A percentile compares a stretch with the other conserved stretches of the same genome.
These are phyloP conservation scores for Heliornis fulica DNA, from an alignment of 2,113 vertebrate species.

Conservation along the genomic window DNA sequence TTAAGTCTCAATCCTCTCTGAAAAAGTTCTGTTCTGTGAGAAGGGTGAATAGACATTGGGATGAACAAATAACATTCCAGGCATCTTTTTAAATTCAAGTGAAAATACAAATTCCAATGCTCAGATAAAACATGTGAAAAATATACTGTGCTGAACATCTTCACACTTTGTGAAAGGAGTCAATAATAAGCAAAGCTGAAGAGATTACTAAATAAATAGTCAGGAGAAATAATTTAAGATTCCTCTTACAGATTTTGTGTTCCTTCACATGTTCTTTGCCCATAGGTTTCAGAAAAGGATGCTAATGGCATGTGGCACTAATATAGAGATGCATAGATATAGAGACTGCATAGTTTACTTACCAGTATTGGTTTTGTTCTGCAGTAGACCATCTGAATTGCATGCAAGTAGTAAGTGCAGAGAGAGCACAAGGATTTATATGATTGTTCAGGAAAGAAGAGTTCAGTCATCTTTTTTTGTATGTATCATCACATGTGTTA, in stretches of 20 bases:
- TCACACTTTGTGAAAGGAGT: neutral
- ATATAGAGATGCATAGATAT: too few relatives aligned
- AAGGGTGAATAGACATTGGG: neutral
- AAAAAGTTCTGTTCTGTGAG: neutral
- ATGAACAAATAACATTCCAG: neutral
- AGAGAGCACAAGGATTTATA: neutral
- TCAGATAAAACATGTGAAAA: neutral
- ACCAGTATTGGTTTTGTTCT: slow-evolving; percentile 1
- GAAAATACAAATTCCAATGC: neutral
- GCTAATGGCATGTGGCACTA: neutral
- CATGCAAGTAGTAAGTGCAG: slow-evolving; percentile 41
- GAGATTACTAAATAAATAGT: neutral
- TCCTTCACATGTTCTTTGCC: neutral
- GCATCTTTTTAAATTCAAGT: neutral
- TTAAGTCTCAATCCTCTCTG: neutral
- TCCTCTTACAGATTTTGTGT: neutral
- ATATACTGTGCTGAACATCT: neutral
- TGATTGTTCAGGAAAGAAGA: neutral
- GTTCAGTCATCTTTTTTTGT: neutral
- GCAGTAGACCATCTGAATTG: slow-evolving; percentile 27
- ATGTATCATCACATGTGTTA: slow-evolving; percentile 33
- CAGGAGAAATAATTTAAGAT: neutral
- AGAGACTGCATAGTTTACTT: slow-evolving; percentile 30
- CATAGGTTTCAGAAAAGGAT: slow-evolving; percentile 2
- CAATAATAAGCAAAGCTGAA: neutral